These are phyloP conservation scores for Chauna torquata DNA, from an alignment of 2,113 vertebrate species.

Conservation along the genomic window DNA sequence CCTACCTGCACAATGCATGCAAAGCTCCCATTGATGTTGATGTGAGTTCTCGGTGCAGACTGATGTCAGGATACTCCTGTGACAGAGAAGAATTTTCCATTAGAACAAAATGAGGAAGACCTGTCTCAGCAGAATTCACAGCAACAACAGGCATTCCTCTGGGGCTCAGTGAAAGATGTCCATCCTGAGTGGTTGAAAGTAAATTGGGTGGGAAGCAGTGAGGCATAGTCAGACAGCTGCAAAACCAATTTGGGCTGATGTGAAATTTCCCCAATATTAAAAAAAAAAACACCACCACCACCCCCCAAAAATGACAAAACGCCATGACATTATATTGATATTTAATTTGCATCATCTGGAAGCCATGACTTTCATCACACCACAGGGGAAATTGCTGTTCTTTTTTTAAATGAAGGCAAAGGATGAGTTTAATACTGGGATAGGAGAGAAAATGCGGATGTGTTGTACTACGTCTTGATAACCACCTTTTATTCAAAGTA, in stretches of 20 bases:
- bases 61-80: conserved; percentile 40
- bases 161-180: conserved; percentile 21
- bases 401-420: neutral
- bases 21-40: neutral
- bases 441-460: neutral
- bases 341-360: neutral
- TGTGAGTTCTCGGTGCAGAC: neutral
- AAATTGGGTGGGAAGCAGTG: conserved; percentile 12
- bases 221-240: neutral
- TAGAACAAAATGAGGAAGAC: conserved; percentile 56
- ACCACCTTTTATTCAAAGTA: neutral
- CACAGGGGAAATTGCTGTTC: neutral
- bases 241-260: neutral
- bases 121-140: conserved; percentile 52
- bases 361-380: neutral
- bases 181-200: conserved; percentile 17
- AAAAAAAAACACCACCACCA: neutral
- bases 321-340: neutral
- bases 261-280: neutral
- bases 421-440: neutral
- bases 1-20: neutral
- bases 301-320: too few relatives aligned
- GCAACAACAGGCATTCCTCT: conserved; percentile 1
- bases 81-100: conserved; percentile 63
- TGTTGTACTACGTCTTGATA: neutral